Evolutionary conservation across 2,113 vertebrate species (phyloP).

Genomic region (human (Homo sapiens)): GRCh38 chr2:145822001-145822500

Average conservation of each 20-base stretch:
- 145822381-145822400: background rate
- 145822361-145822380: background rate
- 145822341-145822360: background rate
- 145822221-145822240: background rate
- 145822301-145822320: background rate
- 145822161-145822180: background rate
- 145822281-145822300: background rate
- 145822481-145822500: background rate
- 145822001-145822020: background rate
- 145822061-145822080: background rate
- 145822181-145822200: background rate
- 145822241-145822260: background rate
- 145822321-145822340: background rate
- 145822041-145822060: background rate
- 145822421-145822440: background rate
- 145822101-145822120: background rate
- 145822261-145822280: background rate
- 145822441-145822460: background rate
- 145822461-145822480: background rate
- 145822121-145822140: background rate
- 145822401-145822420: slow-evolving; percentile 4
- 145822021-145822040: background rate
- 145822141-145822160: background rate
- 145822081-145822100: background rate
- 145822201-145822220: background rate